phyloP scores from a whole-genome alignment of 2,113 vertebrate genomes.

The Vombatus ursinus region DNA sequence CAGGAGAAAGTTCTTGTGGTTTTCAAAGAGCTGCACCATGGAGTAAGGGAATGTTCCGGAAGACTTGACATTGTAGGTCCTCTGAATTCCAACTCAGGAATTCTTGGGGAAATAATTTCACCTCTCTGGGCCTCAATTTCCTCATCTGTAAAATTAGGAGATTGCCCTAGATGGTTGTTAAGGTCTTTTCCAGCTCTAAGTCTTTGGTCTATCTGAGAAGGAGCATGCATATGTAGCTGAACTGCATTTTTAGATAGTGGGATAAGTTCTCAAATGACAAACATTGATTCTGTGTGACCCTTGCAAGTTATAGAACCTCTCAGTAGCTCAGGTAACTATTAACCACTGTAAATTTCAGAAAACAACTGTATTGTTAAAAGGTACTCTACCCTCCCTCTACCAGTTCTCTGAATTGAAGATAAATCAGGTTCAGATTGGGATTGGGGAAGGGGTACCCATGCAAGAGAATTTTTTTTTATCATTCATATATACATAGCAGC shows the following conservation, averaged over 20 bases:
- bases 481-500: background rate
- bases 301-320: background rate
- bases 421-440: background rate
- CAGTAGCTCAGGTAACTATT: background rate
- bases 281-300: background rate
- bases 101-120: background rate
- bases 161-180: background rate
- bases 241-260: too few species aligned
- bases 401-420: background rate
- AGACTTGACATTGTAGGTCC: background rate
- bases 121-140: background rate
- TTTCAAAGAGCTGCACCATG: background rate
- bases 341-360: background rate
- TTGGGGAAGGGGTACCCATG: accelerated
- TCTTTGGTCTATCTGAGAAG: background rate
- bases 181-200: background rate
- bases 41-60: background rate
- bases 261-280: background rate
- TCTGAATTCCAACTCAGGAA: background rate
- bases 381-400: background rate
- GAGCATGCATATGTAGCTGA: too few species aligned
- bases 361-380: background rate
- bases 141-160: background rate
- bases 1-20: background rate
- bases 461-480: background rate